Percentiles rank a stretch among this genome's conserved stretches.
Conservation (phyloP, 1,140 invertebrate genomes). For the Apocrypta bakeri region DNA sequence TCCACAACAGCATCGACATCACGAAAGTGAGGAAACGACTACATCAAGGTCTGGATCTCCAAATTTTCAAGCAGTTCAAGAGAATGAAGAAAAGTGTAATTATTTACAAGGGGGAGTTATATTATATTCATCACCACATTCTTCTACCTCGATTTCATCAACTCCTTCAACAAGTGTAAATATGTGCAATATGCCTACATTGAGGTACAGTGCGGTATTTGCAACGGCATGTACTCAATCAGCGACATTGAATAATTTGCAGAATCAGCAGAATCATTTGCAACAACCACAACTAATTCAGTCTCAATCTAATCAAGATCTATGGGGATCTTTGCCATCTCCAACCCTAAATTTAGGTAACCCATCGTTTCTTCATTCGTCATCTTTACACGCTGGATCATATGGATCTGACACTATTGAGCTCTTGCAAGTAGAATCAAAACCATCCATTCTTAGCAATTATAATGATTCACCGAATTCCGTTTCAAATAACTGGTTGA, state of each 20-base stretch:
- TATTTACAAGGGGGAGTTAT: conserved; percentile 70
- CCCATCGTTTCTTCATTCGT: conserved; percentile 68
- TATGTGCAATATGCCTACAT: conserved; percentile 74
- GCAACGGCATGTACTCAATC: conserved; percentile 78
- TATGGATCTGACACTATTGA: conserved; percentile 70
- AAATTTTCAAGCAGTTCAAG: conserved; percentile 44
- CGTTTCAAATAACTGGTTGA: conserved; percentile 64
- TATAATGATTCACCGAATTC: conserved; percentile 67
- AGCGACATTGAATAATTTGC: conserved; percentile 70
- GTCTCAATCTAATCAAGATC: conserved; percentile 63
- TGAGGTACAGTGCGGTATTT: conserved; percentile 81
- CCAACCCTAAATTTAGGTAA: conserved; percentile 68
- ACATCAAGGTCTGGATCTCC: conserved; percentile 53
- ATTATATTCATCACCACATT: conserved; percentile 65
- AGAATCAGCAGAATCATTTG: conserved; percentile 59
- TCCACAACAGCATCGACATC: conserved; percentile 68
- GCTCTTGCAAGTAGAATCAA: conserved; percentile 70
- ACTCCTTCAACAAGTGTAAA: conserved; percentile 71
- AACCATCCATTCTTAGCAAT: conserved; percentile 66
- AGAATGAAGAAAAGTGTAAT: conserved; percentile 68
- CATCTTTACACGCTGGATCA: conserved; percentile 62
- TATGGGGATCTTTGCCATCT: conserved; percentile 73
- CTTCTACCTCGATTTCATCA: conserved; percentile 2
- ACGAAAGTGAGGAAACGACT: conserved; percentile 55
- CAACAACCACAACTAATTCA: conserved; percentile 60